A percentile compares a stretch with the other conserved stretches of the same genome.
Evolutionary conservation across 1,140 invertebrate species (phyloP).

Genomic region (Brachionus sp.): DNA sequence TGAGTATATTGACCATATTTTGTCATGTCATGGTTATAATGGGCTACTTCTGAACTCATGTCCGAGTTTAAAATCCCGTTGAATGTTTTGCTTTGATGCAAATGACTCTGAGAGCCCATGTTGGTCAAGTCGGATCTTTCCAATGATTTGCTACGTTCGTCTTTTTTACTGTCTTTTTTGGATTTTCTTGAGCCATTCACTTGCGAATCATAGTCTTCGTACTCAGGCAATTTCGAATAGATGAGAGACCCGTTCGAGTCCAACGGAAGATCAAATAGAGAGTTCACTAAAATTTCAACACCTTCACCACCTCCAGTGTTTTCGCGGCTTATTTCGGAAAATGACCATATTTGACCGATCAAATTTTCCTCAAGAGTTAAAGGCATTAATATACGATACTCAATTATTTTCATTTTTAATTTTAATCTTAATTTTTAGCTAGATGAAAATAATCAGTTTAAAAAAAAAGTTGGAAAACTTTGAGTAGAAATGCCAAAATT

Average conservation of each 20-base stretch:
- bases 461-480: not conserved
- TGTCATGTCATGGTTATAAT: constrained; percentile 34
- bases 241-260: constrained; percentile 61
- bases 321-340: constrained; percentile 97
- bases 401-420: constrained; percentile 45
- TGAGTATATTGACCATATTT: constrained; percentile 92
- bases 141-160: constrained; percentile 27
- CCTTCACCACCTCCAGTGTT: constrained; percentile 99
- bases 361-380: constrained; percentile 71
- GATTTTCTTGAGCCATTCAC: not conserved
- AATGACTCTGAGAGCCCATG: not conserved
- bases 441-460: not conserved
- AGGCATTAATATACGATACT: constrained; percentile 45
- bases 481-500: not conserved
- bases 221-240: constrained; percentile 13
- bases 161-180: constrained; percentile 13
- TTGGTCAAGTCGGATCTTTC: not conserved
- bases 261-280: constrained; percentile 70
- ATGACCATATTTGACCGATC: constrained; percentile 94
- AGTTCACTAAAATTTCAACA: constrained; percentile 76
- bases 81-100: constrained; percentile 34
- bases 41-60: constrained; percentile 74
- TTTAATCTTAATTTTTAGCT: not conserved
- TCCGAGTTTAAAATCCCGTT: constrained; percentile 54
- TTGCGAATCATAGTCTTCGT: constrained; percentile 2